These are phyloP conservation scores for Macrobrachium rosenbergii DNA, from an alignment of 1,140 invertebrate species.

Conservation along the genomic window DNA sequence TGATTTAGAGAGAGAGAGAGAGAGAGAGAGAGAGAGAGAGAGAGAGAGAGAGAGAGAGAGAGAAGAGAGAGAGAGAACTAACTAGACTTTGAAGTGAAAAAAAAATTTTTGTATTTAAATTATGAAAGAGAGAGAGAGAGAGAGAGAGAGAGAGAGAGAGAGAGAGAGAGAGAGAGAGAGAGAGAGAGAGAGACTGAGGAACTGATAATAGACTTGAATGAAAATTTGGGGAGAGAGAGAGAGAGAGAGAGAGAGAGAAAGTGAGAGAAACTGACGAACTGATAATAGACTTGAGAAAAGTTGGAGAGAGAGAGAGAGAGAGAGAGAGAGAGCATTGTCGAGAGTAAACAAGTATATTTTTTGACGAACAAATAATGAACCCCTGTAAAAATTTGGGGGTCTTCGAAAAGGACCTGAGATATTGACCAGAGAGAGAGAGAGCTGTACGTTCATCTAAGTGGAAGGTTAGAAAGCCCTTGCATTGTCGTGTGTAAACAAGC, in stretches of 20 bases:
- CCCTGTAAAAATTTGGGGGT: neutral
- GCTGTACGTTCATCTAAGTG: neutral
- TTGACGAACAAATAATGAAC: neutral
- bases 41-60: conserved; percentile 35
- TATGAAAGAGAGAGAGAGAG: too few species aligned
- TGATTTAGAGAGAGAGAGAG: neutral
- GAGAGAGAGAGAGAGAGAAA: conserved; percentile 37
- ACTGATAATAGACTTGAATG: neutral
- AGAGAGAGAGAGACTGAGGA: conserved; percentile 24
- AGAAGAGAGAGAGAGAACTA: neutral
- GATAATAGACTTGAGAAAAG: neutral
- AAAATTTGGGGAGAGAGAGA: neutral
- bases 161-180: conserved; percentile 39
- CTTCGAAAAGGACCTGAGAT: too few species aligned
- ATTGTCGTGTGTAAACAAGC: too few species aligned
- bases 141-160: conserved; percentile 8
- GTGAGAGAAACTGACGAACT: conserved; percentile 6
- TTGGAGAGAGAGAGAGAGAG: conserved; percentile 10
- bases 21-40: conserved; percentile 30
- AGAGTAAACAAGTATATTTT: neutral
- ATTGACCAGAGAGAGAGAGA: neutral
- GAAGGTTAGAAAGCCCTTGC: neutral
- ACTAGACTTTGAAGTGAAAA: too few species aligned
- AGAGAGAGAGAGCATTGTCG: conserved; percentile 2
- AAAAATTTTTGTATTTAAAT: too few species aligned